Evolutionary conservation across 2,113 vertebrate species (phyloP).

Genomic region (Cheirogaleus medius): DNA sequence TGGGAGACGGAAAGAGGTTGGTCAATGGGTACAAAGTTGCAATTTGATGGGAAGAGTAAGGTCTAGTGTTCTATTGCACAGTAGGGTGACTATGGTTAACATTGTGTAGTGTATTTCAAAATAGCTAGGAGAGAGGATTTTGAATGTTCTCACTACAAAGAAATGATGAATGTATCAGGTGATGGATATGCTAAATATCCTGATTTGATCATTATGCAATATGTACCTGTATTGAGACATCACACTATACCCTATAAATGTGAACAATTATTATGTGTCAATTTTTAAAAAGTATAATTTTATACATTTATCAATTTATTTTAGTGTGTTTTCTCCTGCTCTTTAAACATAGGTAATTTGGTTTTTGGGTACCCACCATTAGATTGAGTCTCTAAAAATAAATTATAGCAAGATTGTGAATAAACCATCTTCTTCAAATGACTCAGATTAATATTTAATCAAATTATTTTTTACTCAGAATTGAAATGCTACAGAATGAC

Average conservation of each 20-base stretch:
- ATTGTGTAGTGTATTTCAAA: neutral
- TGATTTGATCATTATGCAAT: neutral
- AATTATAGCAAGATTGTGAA: neutral
- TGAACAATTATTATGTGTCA: neutral
- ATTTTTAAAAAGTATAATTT: neutral
- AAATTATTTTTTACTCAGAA: slow-evolving; percentile 7
- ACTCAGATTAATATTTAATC: neutral
- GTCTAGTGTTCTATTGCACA: neutral
- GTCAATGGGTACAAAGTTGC: neutral
- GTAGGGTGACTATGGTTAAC: neutral
- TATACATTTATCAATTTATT: neutral
- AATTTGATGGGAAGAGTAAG: neutral
- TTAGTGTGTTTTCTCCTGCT: neutral
- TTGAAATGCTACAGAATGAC: neutral
- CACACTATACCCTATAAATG: neutral
- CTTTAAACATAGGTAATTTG: neutral
- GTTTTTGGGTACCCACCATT: neutral
- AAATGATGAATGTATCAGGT: neutral
- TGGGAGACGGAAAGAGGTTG: neutral
- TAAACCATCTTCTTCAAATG: neutral
- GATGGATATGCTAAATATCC: neutral
- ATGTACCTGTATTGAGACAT: neutral
- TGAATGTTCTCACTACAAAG: neutral
- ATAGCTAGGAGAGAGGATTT: neutral
- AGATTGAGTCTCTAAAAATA: neutral